phyloP scores from a whole-genome alignment of 2,888 invertebrate species.

The Perizoma flavofasciatum region DNA sequence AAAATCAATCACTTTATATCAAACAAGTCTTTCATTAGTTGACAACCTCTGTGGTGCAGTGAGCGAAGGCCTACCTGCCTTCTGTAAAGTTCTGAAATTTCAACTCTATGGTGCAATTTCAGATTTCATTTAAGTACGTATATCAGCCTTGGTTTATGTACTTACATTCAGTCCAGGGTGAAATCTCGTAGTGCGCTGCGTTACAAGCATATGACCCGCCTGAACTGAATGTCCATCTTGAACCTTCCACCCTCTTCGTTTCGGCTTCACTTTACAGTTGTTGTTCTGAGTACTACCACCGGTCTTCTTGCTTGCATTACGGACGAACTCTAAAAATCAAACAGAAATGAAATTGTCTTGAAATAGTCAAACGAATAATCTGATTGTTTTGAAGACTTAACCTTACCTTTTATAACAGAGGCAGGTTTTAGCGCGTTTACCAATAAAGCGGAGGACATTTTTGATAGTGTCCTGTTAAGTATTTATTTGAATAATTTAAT shows the following conservation, averaged over 20 bases:
- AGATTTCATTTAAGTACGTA: too few relatives aligned
- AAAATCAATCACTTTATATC: not conserved
- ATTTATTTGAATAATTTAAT: too few relatives aligned
- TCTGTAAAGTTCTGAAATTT: too few relatives aligned
- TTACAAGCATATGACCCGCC: slow-evolving; percentile 87
- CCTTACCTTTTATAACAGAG: slow-evolving; percentile 48
- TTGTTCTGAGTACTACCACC: slow-evolving; percentile 88
- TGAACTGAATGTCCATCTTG: slow-evolving; percentile 88
- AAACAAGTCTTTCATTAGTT: too few relatives aligned
- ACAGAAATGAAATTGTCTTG: not conserved
- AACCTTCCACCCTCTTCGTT: slow-evolving; percentile 91
- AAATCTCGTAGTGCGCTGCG: slow-evolving; percentile 88
- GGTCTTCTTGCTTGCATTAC: slow-evolving; percentile 90
- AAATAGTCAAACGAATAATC: too few relatives aligned
- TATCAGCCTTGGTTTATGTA: slow-evolving; percentile 12
- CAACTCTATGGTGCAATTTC: too few relatives aligned
- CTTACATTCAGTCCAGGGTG: slow-evolving; percentile 92
- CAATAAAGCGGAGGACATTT: slow-evolving; percentile 49
- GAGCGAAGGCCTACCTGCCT: too few relatives aligned
- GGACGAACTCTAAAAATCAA: slow-evolving; percentile 61
- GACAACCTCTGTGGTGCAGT: too few relatives aligned
- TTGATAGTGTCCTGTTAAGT: slow-evolving; percentile 1
- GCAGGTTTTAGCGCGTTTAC: slow-evolving; percentile 39
- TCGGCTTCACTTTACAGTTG: slow-evolving; percentile 87
- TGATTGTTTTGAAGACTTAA: slow-evolving; percentile 2